These are phyloP conservation scores for Syrista parreyssii DNA, from an alignment of 2,888 invertebrate genomes.

Conservation along the genomic window DNA sequence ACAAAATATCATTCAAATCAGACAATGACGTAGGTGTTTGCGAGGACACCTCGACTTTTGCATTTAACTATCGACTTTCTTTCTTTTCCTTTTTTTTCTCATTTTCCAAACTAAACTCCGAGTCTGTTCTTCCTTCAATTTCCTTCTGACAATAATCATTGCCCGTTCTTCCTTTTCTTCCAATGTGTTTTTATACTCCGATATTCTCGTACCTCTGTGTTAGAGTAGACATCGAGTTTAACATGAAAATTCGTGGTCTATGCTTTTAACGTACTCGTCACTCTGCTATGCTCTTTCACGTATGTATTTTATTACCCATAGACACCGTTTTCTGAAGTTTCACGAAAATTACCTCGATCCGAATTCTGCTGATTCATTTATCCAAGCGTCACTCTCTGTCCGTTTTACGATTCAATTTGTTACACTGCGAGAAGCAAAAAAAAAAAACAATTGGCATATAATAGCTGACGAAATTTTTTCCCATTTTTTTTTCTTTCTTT, in stretches of 20 bases:
- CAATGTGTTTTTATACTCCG: not conserved
- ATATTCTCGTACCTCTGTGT: constrained; percentile 13
- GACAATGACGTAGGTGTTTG: constrained; percentile 58
- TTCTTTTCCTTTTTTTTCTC: constrained; percentile 15
- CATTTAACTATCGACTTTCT: not conserved
- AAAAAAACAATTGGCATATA: constrained; percentile 42
- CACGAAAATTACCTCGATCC: not conserved
- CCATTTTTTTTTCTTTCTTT: constrained; percentile 12
- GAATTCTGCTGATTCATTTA: constrained; percentile 7
- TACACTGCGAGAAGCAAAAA: constrained; percentile 48
- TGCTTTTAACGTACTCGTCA: not conserved
- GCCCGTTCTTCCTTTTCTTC: not conserved
- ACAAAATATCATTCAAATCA: constrained; percentile 64
- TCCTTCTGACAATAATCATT: not conserved
- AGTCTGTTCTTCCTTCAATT: constrained; percentile 24
- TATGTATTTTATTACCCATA: constrained; percentile 9
- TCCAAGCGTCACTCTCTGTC: constrained; percentile 14
- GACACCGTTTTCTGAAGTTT: not conserved
- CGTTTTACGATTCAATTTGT: constrained; percentile 23
- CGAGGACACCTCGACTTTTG: constrained; percentile 34
- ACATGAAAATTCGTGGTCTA: not conserved
- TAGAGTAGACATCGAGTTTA: not conserved
- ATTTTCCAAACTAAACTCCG: constrained; percentile 44
- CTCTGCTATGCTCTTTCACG: constrained; percentile 13
- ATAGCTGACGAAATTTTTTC: constrained; percentile 21